These are phyloP conservation scores for Hydrozoanthus tunicans DNA, from an alignment of 64 coral and sea anemone genomes.

Conservation along the genomic window DNA sequence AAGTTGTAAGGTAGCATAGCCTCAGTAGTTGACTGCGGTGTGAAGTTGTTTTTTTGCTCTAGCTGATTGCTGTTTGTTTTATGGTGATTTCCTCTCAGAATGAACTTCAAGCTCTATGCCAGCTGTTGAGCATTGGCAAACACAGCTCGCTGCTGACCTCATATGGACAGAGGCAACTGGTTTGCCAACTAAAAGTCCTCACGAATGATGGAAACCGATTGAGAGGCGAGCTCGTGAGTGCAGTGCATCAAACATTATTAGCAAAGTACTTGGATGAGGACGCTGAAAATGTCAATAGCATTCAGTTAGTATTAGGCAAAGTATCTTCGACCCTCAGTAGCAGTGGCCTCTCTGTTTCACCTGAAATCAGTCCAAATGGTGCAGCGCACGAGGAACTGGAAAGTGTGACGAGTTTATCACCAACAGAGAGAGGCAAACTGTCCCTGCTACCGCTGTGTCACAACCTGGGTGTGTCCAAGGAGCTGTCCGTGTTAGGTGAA, in stretches of 20 bases:
- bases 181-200: conserved; percentile 20
- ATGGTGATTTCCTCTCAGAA: not conserved
- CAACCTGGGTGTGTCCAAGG: conserved; percentile 5
- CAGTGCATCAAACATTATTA: not conserved
- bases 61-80: not conserved
- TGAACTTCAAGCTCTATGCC: not conserved
- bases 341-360: not conserved
- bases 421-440: conserved; percentile 10
- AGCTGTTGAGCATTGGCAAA: conserved; percentile 8
- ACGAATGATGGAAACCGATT: conserved; percentile 1
- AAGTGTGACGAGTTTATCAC: conserved; percentile 8
- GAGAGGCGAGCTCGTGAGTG: conserved; percentile 14
- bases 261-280: not conserved
- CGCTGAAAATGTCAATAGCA: not conserved
- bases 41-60: not conserved
- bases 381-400: not conserved
- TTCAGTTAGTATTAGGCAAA: conserved; percentile 35
- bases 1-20: no score
- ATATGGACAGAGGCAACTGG: conserved; percentile 8
- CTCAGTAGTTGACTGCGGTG: no score
- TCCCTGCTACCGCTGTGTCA: conserved; percentile 19
- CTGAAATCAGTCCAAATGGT: not conserved
- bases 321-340: not conserved
- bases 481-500: not conserved
- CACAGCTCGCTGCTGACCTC: not conserved